A percentile compares a stretch with the other conserved stretches of the same genome.
Evolutionary conservation across 2,888 invertebrate genomes (phyloP).

Genomic region (Carpatolechia fugitivella): DNA sequence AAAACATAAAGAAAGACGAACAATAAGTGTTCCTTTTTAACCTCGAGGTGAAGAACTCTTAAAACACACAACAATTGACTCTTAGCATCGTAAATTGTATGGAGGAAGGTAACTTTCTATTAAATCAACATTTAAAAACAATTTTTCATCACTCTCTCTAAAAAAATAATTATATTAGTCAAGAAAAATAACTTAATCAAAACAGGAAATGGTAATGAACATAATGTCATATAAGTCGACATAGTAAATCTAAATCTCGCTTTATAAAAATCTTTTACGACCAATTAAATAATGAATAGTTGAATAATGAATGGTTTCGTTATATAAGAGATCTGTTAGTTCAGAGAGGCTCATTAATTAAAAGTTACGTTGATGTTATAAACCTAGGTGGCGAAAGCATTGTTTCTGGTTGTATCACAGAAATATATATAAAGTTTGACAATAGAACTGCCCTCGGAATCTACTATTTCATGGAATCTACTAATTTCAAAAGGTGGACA

Average conservation of each 20-base stretch:
- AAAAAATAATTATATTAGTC: background rate
- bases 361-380: slow-evolving; percentile 41
- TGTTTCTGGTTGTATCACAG: slow-evolving; percentile 37
- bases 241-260: background rate
- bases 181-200: background rate
- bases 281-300: slow-evolving; percentile 8
- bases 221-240: background rate
- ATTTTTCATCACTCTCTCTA: too few species aligned
- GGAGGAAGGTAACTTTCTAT: too few species aligned
- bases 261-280: background rate
- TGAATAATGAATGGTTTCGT: slow-evolving; percentile 1
- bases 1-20: too few species aligned
- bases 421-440: background rate
- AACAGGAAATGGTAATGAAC: background rate
- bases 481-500: background rate
- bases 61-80: too few species aligned
- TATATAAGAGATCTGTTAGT: slow-evolving; percentile 1
- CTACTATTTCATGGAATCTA: too few species aligned
- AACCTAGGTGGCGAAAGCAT: slow-evolving; percentile 61
- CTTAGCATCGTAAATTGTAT: too few species aligned
- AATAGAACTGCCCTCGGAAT: background rate
- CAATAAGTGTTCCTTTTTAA: too few species aligned
- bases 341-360: slow-evolving; percentile 54
- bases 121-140: too few species aligned
- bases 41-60: too few species aligned